phyloP scores from a whole-genome alignment of 2,113 vertebrate species.

The Edolisoma coerulescens region DNA sequence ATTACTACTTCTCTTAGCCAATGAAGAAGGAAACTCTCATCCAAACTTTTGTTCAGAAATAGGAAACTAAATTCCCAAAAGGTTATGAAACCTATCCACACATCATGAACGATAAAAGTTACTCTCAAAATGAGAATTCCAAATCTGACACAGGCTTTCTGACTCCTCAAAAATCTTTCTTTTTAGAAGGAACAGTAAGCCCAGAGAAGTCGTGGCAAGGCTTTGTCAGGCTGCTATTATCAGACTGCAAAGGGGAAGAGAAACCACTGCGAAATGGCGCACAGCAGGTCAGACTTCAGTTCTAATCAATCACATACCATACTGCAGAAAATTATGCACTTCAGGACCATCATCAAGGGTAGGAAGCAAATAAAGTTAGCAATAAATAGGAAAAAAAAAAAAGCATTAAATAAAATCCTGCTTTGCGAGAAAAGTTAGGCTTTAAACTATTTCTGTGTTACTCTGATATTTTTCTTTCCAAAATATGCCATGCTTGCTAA shows the following conservation, averaged over 20 bases:
- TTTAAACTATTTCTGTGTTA: background rate
- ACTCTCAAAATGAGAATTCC: background rate
- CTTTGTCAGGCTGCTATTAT: background rate
- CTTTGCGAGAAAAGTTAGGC: fast-evolving
- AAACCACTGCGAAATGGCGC: background rate
- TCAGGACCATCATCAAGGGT: background rate
- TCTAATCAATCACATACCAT: background rate
- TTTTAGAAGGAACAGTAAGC: background rate
- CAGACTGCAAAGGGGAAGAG: background rate
- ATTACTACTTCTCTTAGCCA: background rate
- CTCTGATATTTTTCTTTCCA: background rate
- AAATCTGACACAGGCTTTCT: background rate
- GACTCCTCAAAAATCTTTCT: background rate
- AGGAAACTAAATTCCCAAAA: background rate
- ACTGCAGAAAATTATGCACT: background rate
- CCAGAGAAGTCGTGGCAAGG: fast-evolving
- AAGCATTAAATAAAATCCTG: background rate
- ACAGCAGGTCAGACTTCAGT: background rate
- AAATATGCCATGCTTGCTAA: background rate
- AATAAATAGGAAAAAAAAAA: background rate
- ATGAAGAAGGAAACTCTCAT: background rate
- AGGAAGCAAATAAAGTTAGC: background rate
- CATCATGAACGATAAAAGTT: background rate
- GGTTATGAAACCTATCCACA: background rate
- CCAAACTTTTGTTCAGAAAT: background rate